phyloP scores from a whole-genome alignment of 1,140 invertebrate genomes.

The Hirudo medicinalis region DNA sequence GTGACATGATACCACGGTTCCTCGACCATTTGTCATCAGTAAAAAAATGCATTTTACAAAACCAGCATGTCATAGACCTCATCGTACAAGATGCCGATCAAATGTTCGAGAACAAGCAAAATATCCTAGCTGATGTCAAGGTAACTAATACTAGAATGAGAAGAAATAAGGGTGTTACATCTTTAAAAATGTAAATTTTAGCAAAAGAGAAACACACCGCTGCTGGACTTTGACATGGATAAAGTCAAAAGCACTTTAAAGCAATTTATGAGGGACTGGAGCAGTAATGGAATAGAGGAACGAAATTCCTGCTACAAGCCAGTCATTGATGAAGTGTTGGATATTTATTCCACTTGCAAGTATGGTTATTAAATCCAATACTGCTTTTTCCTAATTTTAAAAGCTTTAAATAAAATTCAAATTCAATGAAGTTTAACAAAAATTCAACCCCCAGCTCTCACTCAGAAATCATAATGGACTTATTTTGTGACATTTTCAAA shows the following conservation, averaged over 20 bases:
- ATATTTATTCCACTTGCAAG: constrained; percentile 7
- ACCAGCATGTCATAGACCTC: constrained; percentile 65
- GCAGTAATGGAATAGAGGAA: constrained; percentile 63
- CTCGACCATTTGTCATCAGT: constrained; percentile 59
- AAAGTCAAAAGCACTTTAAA: constrained; percentile 84
- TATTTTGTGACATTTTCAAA: background rate
- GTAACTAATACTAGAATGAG: constrained; percentile 1
- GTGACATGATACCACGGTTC: constrained; percentile 61
- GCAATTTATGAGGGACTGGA: constrained; percentile 92
- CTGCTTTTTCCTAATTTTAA: background rate
- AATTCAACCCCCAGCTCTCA: no score
- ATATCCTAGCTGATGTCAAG: constrained; percentile 5
- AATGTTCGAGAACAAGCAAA: constrained; percentile 61
- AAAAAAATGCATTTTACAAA: constrained; percentile 65
- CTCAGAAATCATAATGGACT: background rate
- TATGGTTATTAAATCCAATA: background rate
- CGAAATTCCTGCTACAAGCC: constrained; percentile 74
- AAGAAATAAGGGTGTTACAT: background rate
- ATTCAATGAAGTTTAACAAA: background rate
- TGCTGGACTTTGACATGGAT: constrained; percentile 45
- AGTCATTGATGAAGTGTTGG: constrained; percentile 68
- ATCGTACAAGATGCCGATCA: constrained; percentile 66
- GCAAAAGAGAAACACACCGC: background rate
- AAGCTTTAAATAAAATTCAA: background rate
- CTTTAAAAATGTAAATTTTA: background rate